Conservation (phyloP, 2,888 invertebrate genomes). For the Drosophila macrothrix region DNA sequence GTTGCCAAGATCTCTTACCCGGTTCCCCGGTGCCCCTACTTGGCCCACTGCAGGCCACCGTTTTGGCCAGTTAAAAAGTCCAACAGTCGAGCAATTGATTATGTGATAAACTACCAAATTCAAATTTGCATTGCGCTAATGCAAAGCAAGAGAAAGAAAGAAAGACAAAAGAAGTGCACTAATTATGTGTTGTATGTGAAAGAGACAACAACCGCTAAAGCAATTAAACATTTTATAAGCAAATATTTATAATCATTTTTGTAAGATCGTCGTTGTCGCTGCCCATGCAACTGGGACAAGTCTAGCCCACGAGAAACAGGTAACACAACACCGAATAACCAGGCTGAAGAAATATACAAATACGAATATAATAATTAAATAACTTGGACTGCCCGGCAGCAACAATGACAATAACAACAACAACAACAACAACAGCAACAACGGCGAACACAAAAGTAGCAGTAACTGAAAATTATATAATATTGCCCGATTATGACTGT, state of each 20-base stretch:
- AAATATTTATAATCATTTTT: constrained; percentile 53
- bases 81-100: constrained; percentile 1
- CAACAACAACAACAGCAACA: background rate
- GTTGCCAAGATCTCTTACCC: constrained; percentile 43
- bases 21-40: background rate
- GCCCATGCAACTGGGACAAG: constrained; percentile 34
- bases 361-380: constrained; percentile 25
- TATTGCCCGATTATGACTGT: constrained; percentile 44
- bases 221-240: constrained; percentile 46
- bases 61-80: background rate
- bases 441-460: background rate
- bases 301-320: constrained; percentile 11
- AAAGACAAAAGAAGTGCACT: constrained; percentile 54
- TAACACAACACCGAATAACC: background rate
- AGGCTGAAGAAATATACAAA: constrained; percentile 5
- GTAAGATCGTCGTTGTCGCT: constrained; percentile 37
- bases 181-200: constrained; percentile 48
- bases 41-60: background rate
- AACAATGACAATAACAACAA: background rate
- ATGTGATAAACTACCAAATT: constrained; percentile 24
- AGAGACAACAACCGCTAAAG: constrained; percentile 20
- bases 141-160: constrained; percentile 41
- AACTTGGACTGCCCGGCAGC: constrained; percentile 12
- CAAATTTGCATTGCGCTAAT: constrained; percentile 53
- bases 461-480: constrained; percentile 44